Evolutionary conservation across 1,140 invertebrate species (phyloP).

Genomic region (Drosophila setifemur): DNA sequence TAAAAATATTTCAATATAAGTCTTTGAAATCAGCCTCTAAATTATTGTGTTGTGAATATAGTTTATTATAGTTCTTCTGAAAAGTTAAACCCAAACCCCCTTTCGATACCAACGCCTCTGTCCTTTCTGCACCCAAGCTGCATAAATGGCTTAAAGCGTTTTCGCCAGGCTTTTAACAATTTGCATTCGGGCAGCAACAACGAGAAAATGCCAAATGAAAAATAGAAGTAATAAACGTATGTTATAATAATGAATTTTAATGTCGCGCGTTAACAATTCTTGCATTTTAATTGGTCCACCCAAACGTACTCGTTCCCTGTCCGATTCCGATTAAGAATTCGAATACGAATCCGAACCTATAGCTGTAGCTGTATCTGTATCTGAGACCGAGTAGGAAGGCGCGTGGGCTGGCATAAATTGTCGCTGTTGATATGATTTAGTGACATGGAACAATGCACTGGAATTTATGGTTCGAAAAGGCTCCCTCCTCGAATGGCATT

Average conservation of each 20-base stretch:
- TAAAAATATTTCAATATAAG: not conserved
- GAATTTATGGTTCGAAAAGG: slow-evolving; percentile 76
- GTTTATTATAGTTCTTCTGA: too few species aligned
- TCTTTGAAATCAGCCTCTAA: slow-evolving; percentile 1
- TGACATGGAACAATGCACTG: slow-evolving; percentile 80
- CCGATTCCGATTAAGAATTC: not conserved
- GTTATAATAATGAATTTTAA: slow-evolving; percentile 81
- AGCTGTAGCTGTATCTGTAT: too few species aligned
- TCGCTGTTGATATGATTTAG: slow-evolving; percentile 79
- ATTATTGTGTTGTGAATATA: too few species aligned
- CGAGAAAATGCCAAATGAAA: slow-evolving; percentile 13
- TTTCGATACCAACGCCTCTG: slow-evolving; percentile 7
- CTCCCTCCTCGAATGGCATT: slow-evolving; percentile 58
- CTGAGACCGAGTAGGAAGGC: too few species aligned
- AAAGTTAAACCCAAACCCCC: not conserved
- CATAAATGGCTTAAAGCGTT: slow-evolving; percentile 62
- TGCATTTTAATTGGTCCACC: slow-evolving; percentile 77
- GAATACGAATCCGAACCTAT: slow-evolving; percentile 3
- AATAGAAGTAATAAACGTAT: slow-evolving; percentile 74
- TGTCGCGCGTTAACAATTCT: slow-evolving; percentile 79
- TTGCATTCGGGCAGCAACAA: slow-evolving; percentile 29
- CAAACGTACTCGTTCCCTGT: slow-evolving; percentile 11
- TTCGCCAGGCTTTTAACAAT: slow-evolving; percentile 50
- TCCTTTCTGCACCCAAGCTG: slow-evolving; percentile 27
- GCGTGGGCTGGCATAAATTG: slow-evolving; percentile 77